Evolutionary conservation across 1,140 invertebrate species (phyloP), one percentile per base, ranked within the genome.

Genomic region (Euura saliciscinereae): DNA sequence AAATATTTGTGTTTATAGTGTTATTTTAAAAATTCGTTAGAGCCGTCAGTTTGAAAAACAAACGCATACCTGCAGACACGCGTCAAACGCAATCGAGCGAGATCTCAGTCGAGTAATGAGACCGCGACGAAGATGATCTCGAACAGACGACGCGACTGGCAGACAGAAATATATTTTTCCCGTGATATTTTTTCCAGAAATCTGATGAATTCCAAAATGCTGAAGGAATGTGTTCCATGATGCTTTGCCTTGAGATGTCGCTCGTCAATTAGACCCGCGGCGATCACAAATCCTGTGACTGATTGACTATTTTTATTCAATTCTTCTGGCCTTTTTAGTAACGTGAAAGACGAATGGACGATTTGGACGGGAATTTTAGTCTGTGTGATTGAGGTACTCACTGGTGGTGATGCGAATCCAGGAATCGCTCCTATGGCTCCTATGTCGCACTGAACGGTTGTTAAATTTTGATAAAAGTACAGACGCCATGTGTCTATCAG

Each of bases 41-140:
- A 59, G 13, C 51, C 51, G 51, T 59, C 51, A 8, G 51, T 59
- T 59, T 59, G 51, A 59, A 59, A 59, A 59, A 59, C 51, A 59
- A 59, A 59, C 51, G 51, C 51, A n/a, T n/a, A 11, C 51, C 10
- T 3, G 51, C 51, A n/a, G 51, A 28, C 28, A n/a, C 51, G 3
- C 13, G 51, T 59, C 3, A 59, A n/a, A 8, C 13, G 3, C 51
- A n/a, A 59, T 59, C 51, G 51, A 59, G 51, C 51, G 51, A 59
- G 51, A 59, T 59, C 51, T 59, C 51, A n/a, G 51, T 59, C 51
- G 51, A 59, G 10, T n/a, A 59, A 59, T 3, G 51, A 59, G 8
- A n/a, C 51, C 51, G 51, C 51, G 28, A 28, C 51, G 28, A 28
- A 28, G 28, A 28, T 28, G 28, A 28, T 28, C 28, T 28, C 28